A percentile compares a stretch with the other conserved stretches of the same genome.
These are phyloP conservation scores for Cloeon dipterum DNA, from an alignment of 2,888 invertebrate genomes.

Conservation along the genomic window DNA sequence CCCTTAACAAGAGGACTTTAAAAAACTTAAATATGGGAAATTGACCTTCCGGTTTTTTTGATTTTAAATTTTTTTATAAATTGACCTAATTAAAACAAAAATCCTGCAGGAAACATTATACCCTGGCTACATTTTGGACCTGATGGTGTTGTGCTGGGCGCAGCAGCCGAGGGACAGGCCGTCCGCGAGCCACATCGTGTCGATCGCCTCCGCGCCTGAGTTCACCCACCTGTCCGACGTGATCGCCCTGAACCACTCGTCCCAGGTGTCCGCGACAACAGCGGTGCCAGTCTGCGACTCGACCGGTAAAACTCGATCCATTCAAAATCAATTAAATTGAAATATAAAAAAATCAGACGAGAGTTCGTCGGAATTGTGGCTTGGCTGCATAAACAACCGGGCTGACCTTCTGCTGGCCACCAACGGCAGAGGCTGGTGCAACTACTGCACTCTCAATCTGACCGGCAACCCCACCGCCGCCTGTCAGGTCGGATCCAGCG, in stretches of 20 bases:
- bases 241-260: slow-evolving; percentile 42
- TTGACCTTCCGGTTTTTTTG: too few species aligned
- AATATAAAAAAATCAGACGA: too few species aligned
- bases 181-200: slow-evolving; percentile 85
- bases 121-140: slow-evolving; percentile 72
- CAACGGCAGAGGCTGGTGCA: slow-evolving; percentile 27
- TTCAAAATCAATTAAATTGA: too few species aligned
- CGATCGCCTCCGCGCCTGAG: slow-evolving; percentile 77
- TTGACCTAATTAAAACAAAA: neutral
- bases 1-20: too few species aligned
- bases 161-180: slow-evolving; percentile 59
- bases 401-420: slow-evolving; percentile 34
- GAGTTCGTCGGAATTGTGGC: slow-evolving; percentile 38
- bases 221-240: slow-evolving; percentile 71
- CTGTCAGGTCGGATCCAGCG: slow-evolving; percentile 47
- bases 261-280: slow-evolving; percentile 37
- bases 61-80: neutral
- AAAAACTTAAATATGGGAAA: too few species aligned
- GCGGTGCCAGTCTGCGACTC: slow-evolving; percentile 22
- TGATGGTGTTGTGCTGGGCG: slow-evolving; percentile 93
- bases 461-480: slow-evolving; percentile 24
- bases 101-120: slow-evolving; percentile 61
- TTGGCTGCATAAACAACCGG: slow-evolving; percentile 39
- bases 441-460: slow-evolving; percentile 30
- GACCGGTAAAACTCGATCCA: too few species aligned